Percentiles rank a stretch among this genome's conserved stretches.
phyloP scores from a whole-genome alignment of 2,888 invertebrate species.

The Blomia tropicalis region DNA sequence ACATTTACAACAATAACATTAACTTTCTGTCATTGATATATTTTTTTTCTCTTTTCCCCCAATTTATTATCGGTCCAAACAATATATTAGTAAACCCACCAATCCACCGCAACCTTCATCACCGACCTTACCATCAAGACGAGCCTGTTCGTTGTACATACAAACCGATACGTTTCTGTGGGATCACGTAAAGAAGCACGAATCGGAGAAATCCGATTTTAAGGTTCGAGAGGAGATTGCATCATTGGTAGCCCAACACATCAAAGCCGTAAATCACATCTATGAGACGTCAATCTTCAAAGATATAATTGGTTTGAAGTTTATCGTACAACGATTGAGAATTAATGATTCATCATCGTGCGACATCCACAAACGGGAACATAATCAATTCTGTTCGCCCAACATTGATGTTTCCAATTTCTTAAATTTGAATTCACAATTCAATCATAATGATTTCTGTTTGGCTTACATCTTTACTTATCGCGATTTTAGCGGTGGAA shows the following conservation, averaged over 20 bases:
- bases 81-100: slow-evolving; percentile 4
- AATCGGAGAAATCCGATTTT: slow-evolving; percentile 39
- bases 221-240: slow-evolving; percentile 93
- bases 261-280: slow-evolving; percentile 93
- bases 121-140: slow-evolving; percentile 39
- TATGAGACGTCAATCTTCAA: slow-evolving; percentile 87
- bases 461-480: slow-evolving; percentile 98
- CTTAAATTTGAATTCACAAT: slow-evolving; percentile 86
- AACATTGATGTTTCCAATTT: slow-evolving; percentile 99
- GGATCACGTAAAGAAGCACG: slow-evolving; percentile 58
- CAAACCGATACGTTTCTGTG: slow-evolving; percentile 97
- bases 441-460: slow-evolving; percentile 95
- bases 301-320: slow-evolving; percentile 87
- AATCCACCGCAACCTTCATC: background rate
- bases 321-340: slow-evolving; percentile 81
- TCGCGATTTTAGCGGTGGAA: slow-evolving; percentile 93
- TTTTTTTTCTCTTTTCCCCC: too few relatives aligned
- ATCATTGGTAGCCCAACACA: slow-evolving; percentile 91
- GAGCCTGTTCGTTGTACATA: slow-evolving; percentile 86
- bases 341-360: slow-evolving; percentile 77
- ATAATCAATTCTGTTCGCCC: slow-evolving; percentile 64
- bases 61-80: background rate
- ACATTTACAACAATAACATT: background rate
- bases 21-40: too few relatives aligned
- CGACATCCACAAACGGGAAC: slow-evolving; percentile 48